Percentiles rank a stretch among this genome's conserved stretches.
phyloP scores from a whole-genome alignment of 1,140 invertebrate species.

The Bombus terrestris region DNA sequence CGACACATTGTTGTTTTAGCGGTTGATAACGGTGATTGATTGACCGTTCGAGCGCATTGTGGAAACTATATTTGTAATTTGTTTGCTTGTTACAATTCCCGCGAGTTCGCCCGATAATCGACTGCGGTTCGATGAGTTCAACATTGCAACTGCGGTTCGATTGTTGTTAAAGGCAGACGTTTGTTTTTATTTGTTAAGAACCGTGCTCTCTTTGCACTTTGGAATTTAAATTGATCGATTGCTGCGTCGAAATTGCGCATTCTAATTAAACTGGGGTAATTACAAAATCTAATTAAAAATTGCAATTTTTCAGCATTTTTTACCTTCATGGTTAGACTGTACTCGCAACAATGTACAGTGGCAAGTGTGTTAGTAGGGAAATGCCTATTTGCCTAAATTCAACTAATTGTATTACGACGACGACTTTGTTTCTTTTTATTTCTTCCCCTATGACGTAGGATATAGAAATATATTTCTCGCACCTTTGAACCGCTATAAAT shows the following conservation, averaged over 20 bases:
- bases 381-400: neutral
- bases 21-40: constrained; percentile 36
- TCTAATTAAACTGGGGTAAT: neutral
- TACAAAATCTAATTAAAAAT: neutral
- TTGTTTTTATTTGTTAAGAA: constrained; percentile 2
- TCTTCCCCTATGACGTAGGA: too few species aligned
- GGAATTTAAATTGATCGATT: neutral
- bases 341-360: neutral
- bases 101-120: neutral
- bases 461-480: neutral
- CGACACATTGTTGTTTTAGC: constrained; percentile 30
- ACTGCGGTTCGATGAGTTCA: neutral
- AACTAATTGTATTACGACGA: neutral
- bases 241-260: neutral
- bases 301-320: neutral
- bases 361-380: fast-evolving
- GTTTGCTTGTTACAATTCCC: constrained; percentile 29
- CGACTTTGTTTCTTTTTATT: too few species aligned
- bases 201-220: neutral
- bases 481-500: neutral
- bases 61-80: constrained; percentile 33
- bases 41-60: constrained; percentile 1
- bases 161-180: neutral
- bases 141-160: neutral
- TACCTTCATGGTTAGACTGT: neutral